Percentiles rank a stretch among this genome's conserved stretches.
Conservation (phyloP, 2,797 vertebrate species). For the Spatula versicolor region DNA sequence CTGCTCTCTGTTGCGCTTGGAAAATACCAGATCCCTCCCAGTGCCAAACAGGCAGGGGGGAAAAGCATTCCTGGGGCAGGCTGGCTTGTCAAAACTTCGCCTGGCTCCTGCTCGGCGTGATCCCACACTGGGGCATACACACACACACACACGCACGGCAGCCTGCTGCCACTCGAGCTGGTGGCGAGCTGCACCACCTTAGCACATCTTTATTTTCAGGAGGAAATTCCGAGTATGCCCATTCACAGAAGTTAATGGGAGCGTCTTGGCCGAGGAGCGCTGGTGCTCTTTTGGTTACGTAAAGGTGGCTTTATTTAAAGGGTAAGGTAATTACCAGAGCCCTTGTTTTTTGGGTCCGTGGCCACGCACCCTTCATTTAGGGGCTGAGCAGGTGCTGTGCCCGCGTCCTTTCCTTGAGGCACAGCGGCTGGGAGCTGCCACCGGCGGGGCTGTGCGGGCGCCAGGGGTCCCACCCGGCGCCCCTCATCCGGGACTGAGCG, state of each 20-base stretch:
- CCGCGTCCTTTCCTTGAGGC: background rate
- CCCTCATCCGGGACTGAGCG: background rate
- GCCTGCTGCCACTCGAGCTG: background rate
- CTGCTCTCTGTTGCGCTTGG: background rate
- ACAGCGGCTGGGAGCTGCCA: background rate
- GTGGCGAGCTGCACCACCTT: background rate
- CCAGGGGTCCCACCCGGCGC: background rate
- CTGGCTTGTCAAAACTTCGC: background rate
- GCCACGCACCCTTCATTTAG: accelerated
- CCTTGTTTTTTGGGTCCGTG: background rate
- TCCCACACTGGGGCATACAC: background rate
- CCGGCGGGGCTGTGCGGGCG: background rate
- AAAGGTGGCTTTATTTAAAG: background rate
- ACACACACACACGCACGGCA: background rate
- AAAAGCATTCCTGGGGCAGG: background rate
- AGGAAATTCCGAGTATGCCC: background rate
- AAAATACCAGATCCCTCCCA: background rate
- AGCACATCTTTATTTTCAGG: background rate
- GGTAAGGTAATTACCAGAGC: background rate
- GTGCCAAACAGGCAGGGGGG: background rate
- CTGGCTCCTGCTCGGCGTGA: background rate
- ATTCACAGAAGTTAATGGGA: background rate
- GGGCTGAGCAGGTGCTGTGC: background rate
- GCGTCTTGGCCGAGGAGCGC: background rate
- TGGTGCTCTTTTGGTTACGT: background rate